Evolutionary conservation across 1,140 invertebrate genomes (phyloP).

Genomic region (Drosophila bocqueti): DNA sequence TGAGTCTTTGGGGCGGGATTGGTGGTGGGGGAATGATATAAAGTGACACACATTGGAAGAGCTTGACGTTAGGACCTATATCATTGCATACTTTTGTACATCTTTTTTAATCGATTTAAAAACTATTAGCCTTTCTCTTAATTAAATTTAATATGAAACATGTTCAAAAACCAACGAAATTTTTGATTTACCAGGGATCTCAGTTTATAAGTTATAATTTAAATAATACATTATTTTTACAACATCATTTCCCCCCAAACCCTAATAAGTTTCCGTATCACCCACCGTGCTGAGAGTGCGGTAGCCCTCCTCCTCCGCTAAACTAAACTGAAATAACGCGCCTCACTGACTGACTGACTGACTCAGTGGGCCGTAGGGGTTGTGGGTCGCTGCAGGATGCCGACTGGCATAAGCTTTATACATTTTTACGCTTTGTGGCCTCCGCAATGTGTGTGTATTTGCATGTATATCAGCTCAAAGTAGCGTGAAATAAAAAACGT

Average conservation of each 20-base stretch:
- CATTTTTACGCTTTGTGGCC: constrained; percentile 77
- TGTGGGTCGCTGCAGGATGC: constrained; percentile 10
- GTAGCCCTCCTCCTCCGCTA: background rate
- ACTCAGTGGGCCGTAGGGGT: constrained; percentile 30
- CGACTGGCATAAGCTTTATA: constrained; percentile 65
- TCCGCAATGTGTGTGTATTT: constrained; percentile 46
- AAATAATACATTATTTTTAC: too few species aligned
- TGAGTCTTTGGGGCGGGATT: too few species aligned
- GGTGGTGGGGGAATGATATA: too few species aligned
- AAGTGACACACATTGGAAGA: too few species aligned
- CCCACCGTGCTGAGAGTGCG: background rate
- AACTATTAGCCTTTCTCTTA: background rate
- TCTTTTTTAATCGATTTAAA: background rate
- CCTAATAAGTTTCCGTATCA: background rate
- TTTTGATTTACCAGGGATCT: background rate
- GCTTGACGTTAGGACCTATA: too few species aligned
- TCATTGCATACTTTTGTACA: background rate
- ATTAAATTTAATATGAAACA: too few species aligned
- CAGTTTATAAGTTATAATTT: too few species aligned
- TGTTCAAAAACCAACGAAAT: background rate
- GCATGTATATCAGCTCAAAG: constrained; percentile 71
- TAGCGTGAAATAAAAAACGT: constrained; percentile 67
- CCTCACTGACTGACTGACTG: constrained; percentile 56
- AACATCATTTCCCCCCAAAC: background rate
- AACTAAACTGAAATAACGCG: constrained; percentile 65